Percentiles rank a stretch among this genome's conserved stretches.
Evolutionary conservation across 2,797 vertebrate species (phyloP).

Genomic region (Yasuhikotakia modesta): DNA sequence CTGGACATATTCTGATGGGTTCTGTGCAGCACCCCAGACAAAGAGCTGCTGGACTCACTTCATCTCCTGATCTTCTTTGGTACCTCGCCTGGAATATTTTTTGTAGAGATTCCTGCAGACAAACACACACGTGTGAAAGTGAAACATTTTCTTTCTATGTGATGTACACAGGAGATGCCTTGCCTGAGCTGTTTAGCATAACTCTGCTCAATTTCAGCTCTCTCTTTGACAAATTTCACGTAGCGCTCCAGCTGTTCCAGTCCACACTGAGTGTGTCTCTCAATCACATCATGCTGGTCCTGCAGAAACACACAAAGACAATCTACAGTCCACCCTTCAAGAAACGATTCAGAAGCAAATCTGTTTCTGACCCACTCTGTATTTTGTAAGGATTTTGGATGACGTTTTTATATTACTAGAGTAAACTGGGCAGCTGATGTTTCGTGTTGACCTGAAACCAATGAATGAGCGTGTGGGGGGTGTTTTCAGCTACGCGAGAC

Average conservation of each 20-base stretch:
- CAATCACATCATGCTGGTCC: conserved; percentile 96
- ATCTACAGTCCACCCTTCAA: background rate
- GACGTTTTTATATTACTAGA: background rate
- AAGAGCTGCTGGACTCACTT: conserved; percentile 72
- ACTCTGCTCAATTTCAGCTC: conserved; percentile 90
- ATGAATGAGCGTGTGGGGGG: conserved; percentile 35
- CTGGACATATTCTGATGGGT: too few species aligned
- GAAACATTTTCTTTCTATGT: background rate
- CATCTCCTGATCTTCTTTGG: conserved; percentile 82
- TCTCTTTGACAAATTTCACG: conserved; percentile 95
- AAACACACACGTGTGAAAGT: background rate
- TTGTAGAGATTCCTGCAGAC: conserved; percentile 78
- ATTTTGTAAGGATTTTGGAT: too few species aligned
- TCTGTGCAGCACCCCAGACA: too few species aligned
- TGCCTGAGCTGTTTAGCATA: conserved; percentile 95
- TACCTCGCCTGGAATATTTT: conserved; percentile 81
- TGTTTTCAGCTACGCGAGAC: conserved; percentile 49
- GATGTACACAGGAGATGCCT: conserved; percentile 27
- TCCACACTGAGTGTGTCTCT: conserved; percentile 93
- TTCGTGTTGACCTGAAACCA: background rate
- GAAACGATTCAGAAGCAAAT: too few species aligned
- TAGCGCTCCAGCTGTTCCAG: conserved; percentile 93
- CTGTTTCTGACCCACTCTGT: background rate
- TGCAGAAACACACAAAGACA: conserved; percentile 65
- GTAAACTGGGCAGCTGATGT: background rate